Evolutionary conservation across 2,797 vertebrate genomes (phyloP), one percentile per base, ranked within the genome.

Genomic region (Chromis chromis): DNA sequence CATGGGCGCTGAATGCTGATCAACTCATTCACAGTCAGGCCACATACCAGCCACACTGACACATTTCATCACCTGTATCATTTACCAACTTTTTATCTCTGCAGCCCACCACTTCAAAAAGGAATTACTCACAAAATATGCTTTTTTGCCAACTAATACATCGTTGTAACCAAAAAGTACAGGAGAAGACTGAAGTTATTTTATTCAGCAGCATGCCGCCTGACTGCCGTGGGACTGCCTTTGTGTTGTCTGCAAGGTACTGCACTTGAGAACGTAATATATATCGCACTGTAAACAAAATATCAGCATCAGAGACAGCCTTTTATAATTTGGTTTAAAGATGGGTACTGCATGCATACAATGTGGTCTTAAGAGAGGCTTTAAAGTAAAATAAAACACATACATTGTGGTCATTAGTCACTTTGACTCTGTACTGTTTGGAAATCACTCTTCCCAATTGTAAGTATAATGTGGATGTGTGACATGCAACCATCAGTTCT

Each of bases 1-100:
- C 83, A 74, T 83, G 81, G 59, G 83, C 69, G 49, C 81, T 83
- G 90, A 91, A 92, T 92, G 84, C 90, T 83, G 88, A 93, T 88
- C 74, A 57, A 67, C 82, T 86, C 83, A 90, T 93, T 90, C 79
- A 70, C 76, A 92, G 74, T 87, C 88, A 22, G 55, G 66, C 76
- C 76, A 68, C 84, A 85, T 53, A 56, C 17, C 75, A 71, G 81
- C 65, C 77, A 76, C 81, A 53, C 79, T 66, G 72, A 81, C 90
- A 89, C 83, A 64, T 74, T 89, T 87, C 80, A 86, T 88, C 77
- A 88, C 76, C 82, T 81, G 55, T 28, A 79, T 82, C 83, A 82
- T 88, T 89, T 81, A 84, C 60, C 57, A 79, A 81, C 64, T 79
- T 84, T 71, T 76, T 72, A 77, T 83, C 70, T 86, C 74, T 16